These are phyloP conservation scores for Percopsis transmontana DNA, from an alignment of 2,113 vertebrate species.

Conservation along the genomic window DNA sequence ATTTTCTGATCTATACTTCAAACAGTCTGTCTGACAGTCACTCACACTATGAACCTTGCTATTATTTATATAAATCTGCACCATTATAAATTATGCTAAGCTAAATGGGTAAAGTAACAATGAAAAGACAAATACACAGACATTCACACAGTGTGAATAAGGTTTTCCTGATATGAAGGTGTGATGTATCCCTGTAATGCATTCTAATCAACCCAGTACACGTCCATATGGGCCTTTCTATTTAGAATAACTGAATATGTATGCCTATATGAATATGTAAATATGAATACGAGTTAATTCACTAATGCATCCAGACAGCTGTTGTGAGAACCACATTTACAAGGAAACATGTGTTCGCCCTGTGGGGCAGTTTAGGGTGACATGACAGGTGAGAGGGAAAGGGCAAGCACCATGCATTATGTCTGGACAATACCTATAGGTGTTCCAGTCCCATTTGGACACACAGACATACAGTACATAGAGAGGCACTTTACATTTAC, in stretches of 20 bases:
- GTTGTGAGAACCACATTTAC: conserved; percentile 60
- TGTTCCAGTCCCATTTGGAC: conserved; percentile 12
- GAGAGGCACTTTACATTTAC: conserved; percentile 11
- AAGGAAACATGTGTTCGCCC: conserved; percentile 72
- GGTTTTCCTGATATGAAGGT: conserved; percentile 14
- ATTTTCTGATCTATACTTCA: no score
- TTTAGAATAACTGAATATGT: conserved; percentile 62
- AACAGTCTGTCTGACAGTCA: no score
- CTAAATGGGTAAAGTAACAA: background rate
- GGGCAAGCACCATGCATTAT: conserved; percentile 19
- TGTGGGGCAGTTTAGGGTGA: conserved; percentile 64
- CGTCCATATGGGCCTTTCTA: conserved; percentile 40
- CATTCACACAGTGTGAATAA: background rate
- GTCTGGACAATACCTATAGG: conserved; percentile 46
- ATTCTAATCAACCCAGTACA: conserved; percentile 28
- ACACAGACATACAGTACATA: conserved; percentile 2
- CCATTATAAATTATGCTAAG: background rate
- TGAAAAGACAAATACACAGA: background rate
- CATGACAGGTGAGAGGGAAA: conserved; percentile 67
- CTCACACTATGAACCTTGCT: no score
- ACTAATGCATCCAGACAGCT: conserved; percentile 54
- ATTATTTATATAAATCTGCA: no score
- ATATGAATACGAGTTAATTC: conserved; percentile 65
- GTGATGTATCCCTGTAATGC: conserved; percentile 21
- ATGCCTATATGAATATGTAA: conserved; percentile 71